Conservation (phyloP, 2,888 invertebrate genomes). For the Protula sp. region DNA sequence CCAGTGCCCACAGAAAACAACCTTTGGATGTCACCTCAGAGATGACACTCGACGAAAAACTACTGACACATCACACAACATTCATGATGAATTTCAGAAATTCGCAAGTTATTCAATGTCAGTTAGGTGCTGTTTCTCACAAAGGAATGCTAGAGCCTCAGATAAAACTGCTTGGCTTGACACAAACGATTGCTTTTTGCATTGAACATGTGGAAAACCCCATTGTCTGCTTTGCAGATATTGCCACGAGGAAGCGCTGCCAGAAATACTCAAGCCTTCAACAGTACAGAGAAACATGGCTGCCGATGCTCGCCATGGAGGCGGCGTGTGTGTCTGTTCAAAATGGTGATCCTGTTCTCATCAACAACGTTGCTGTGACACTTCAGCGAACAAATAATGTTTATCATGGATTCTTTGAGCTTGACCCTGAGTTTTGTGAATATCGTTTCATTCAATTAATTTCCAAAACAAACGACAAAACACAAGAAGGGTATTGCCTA, state of each 20-base stretch:
- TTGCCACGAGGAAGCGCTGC: background rate
- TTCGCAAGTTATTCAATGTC: background rate
- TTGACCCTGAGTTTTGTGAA: conserved; percentile 32
- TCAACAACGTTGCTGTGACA: conserved; percentile 33
- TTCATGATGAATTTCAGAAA: background rate
- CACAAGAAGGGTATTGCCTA: no score
- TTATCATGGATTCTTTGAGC: conserved; percentile 19
- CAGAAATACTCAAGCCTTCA: background rate
- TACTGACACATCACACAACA: background rate
- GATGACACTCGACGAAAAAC: background rate
- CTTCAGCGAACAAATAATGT: conserved; percentile 22
- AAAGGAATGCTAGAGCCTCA: background rate
- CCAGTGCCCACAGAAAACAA: no score
- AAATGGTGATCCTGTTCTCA: conserved; percentile 29
- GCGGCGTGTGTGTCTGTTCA: conserved; percentile 30
- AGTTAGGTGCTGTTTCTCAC: background rate
- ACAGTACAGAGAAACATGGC: conserved; percentile 35
- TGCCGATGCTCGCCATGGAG: conserved; percentile 38
- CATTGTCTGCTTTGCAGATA: background rate
- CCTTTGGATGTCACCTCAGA: background rate
- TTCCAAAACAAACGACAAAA: no score
- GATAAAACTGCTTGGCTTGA: background rate
- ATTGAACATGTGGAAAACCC: background rate
- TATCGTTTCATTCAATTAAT: background rate
- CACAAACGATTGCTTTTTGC: background rate